Evolutionary conservation across 2,113 vertebrate species (phyloP), one percentile per base, ranked within the genome.

Genomic region (Hemiscyllium ocellatum): DNA sequence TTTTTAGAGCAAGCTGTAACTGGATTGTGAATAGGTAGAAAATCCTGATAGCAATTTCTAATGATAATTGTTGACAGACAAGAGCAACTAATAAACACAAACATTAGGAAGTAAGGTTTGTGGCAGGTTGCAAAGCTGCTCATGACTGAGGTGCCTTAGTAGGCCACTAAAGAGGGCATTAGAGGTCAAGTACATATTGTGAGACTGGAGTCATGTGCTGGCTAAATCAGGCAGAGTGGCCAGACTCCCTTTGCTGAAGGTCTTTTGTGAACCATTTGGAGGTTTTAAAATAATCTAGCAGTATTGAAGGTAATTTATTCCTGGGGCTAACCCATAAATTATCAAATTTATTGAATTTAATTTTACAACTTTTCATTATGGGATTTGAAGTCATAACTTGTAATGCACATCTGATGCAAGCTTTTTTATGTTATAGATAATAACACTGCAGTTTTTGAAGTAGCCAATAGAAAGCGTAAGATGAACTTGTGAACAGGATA

Each of bases 261-360:
- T 66, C 89, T 66, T 93, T 66, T 68, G 89, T 66, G 33, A 93
- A 66, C 65, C 33, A 66, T 61, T 93, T 93, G 61, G 61, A n/a
- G 89, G 37, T 93, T 93, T 66, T 93, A 93, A 17, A 93, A 65
- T 66, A 93, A 93, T n/a, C 29, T 4, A 68, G 33, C 33, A 10
- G 29, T 65, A 66, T 19, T 66, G 33, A 65, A 65, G n/a, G 89
- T 68, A 93, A 93, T n/a, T 66, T 93, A 33, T 93, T 93, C 61
- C 26, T 66, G 89, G 89, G 37, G 17, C 61, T 37, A 66, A n/a
- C 65, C 89, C 89, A 93, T 93, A 93, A 93, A 68, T 68, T 91
- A 93, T n/a, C 89, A 66, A 61, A 93, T 93, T 93, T 93, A 93
- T 93, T 93, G n/a, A 93, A 93, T 93, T 93, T 17, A 66, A 66